These are phyloP conservation scores for Pterocles burchelli DNA, from an alignment of 2,113 vertebrate genomes.

Conservation along the genomic window DNA sequence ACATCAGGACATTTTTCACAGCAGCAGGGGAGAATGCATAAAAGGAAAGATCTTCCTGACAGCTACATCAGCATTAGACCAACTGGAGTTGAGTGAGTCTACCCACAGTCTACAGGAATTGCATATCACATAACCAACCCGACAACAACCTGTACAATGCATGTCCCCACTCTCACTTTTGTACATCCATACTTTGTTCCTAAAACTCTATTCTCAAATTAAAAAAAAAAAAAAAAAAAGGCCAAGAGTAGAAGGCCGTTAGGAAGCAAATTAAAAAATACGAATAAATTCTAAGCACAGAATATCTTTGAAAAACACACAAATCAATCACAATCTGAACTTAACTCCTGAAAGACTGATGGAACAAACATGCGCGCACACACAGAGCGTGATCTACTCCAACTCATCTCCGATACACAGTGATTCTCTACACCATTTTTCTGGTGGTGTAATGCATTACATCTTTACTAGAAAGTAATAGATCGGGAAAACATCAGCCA, in stretches of 20 bases:
- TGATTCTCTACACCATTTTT: neutral
- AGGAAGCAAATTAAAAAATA: neutral
- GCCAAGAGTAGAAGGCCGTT: neutral
- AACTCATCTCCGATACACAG: neutral
- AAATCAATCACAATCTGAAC: neutral
- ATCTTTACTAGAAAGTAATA: slow-evolving; percentile 21
- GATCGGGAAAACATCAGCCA: neutral
- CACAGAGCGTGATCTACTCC: neutral
- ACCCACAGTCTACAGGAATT: neutral
- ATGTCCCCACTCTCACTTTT: neutral
- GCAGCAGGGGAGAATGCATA: neutral
- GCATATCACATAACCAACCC: neutral
- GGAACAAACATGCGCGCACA: neutral
- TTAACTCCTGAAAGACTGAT: neutral
- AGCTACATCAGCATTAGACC: neutral
- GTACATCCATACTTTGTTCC: neutral
- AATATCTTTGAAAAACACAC: neutral
- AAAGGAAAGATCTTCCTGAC: neutral
- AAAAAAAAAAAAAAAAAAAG: neutral
- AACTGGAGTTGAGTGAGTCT: neutral
- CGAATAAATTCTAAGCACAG: neutral
- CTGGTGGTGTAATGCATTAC: neutral
- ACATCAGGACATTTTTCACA: neutral
- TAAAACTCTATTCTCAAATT: neutral
- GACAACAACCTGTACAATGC: neutral